A percentile compares a stretch with the other conserved stretches of the same genome.
These are phyloP conservation scores for Falcaria lacertinaria DNA, from an alignment of 2,888 invertebrate genomes.

Conservation along the genomic window DNA sequence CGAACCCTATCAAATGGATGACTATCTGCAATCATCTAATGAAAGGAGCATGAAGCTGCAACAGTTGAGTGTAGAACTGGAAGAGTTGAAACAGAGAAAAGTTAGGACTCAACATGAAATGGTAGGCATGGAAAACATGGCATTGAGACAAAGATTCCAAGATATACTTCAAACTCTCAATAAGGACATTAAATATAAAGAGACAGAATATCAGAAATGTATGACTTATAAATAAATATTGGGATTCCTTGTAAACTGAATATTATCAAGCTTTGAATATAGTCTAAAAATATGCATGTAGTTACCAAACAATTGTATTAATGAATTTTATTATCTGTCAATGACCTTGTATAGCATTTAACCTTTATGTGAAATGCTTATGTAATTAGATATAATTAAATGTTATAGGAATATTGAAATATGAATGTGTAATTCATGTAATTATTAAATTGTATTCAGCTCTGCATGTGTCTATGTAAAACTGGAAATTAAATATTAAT, in stretches of 20 bases:
- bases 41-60: slow-evolving; percentile 75
- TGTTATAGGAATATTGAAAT: too few relatives aligned
- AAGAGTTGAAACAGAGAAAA: slow-evolving; percentile 83
- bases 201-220: slow-evolving; percentile 71
- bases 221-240: slow-evolving; percentile 10
- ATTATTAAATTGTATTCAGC: too few relatives aligned
- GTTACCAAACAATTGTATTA: not conserved
- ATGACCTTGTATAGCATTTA: too few relatives aligned
- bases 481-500: too few relatives aligned
- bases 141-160: slow-evolving; percentile 87
- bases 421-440: too few relatives aligned
- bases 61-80: slow-evolving; percentile 83
- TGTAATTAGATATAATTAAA: too few relatives aligned
- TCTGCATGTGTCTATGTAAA: too few relatives aligned
- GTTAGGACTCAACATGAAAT: slow-evolving; percentile 88
- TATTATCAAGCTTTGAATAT: not conserved
- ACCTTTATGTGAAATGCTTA: too few relatives aligned
- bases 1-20: not conserved
- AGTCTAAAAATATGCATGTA: not conserved
- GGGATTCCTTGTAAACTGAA: not conserved
- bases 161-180: slow-evolving; percentile 85
- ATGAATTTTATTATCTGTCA: too few relatives aligned
- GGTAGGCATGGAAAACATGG: slow-evolving; percentile 87
- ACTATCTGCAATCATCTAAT: not conserved
- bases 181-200: slow-evolving; percentile 85